A percentile compares a stretch with the other conserved stretches of the same genome.
Evolutionary conservation across 1,140 invertebrate species (phyloP).

Genomic region (Lepidostoma basale): DNA sequence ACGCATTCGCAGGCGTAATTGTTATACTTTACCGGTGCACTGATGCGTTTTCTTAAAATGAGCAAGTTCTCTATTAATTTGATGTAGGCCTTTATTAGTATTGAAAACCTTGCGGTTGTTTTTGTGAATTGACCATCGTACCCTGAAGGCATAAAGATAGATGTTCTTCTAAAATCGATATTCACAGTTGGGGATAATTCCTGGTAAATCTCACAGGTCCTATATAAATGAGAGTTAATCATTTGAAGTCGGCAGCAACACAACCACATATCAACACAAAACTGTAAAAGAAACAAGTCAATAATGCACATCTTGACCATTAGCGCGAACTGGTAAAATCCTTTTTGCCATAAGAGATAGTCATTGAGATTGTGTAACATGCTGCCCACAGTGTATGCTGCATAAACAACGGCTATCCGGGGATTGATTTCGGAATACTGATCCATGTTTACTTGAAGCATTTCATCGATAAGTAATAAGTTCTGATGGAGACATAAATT

Average conservation of each 20-base stretch:
- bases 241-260: slow-evolving; percentile 1
- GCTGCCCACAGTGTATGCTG: not conserved
- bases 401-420: not conserved
- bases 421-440: not conserved
- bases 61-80: not conserved
- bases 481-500: not conserved
- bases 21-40: not conserved
- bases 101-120: not conserved
- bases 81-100: not conserved
- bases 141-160: not conserved
- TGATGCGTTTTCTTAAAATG: slow-evolving; percentile 1
- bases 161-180: not conserved
- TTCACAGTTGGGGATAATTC: not conserved
- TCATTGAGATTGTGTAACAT: not conserved
- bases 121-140: not conserved
- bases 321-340: not conserved
- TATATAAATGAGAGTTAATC: not conserved
- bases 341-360: not conserved
- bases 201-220: not conserved
- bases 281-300: slow-evolving; percentile 7
- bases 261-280: slow-evolving; percentile 6
- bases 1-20: not conserved
- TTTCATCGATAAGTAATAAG: not conserved
- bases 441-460: not conserved
- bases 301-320: slow-evolving; percentile 3